These are phyloP conservation scores for Cuniculus paca DNA, from an alignment of 2,797 vertebrate species.

Conservation along the genomic window DNA sequence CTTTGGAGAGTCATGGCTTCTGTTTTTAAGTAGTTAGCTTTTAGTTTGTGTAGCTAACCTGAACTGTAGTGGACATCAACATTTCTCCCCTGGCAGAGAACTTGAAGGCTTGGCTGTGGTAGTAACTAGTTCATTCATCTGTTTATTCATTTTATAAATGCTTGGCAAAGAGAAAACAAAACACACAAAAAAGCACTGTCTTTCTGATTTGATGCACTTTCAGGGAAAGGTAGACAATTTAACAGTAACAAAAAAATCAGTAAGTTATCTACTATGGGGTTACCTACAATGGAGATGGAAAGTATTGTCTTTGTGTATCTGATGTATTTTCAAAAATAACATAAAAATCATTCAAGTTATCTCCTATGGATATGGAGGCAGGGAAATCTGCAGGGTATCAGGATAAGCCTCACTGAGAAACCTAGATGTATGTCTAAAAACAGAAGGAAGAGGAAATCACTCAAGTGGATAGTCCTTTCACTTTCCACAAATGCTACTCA, in stretches of 20 bases:
- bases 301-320: neutral
- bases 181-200: neutral
- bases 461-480: neutral
- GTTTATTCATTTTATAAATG: neutral
- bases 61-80: neutral
- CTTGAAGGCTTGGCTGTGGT: neutral
- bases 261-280: neutral
- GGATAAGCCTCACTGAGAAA: neutral
- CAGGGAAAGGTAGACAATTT: neutral
- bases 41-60: neutral
- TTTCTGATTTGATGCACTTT: neutral
- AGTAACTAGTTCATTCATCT: neutral
- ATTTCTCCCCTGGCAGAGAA: constrained; percentile 13
- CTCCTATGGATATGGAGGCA: neutral
- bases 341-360: neutral
- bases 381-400: neutral
- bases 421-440: neutral
- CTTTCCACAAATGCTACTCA: neutral
- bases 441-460: neutral
- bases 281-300: neutral
- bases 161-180: neutral
- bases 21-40: neutral
- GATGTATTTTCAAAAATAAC: neutral
- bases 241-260: neutral
- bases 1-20: neutral